Percentiles rank a stretch among this genome's conserved stretches.
Conservation (phyloP, 2,113 vertebrate genomes). For the Erythrocercus mccallii region DNA sequence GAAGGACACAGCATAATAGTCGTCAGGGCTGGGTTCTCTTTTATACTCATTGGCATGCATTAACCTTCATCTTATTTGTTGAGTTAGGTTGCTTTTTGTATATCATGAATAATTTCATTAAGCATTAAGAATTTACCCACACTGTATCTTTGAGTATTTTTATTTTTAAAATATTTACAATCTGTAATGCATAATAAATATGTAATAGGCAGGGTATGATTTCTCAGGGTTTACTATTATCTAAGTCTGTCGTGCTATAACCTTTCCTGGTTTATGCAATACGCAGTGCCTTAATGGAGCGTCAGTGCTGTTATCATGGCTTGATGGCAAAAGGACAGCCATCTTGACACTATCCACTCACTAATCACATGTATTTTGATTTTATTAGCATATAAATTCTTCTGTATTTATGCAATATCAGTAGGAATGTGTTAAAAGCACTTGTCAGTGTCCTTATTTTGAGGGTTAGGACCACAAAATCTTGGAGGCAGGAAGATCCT, state of each 20-base stretch:
- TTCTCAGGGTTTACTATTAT: constrained; percentile 70
- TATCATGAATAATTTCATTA: constrained; percentile 83
- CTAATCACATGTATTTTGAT: constrained; percentile 76
- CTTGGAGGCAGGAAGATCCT: background rate
- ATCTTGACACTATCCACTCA: constrained; percentile 73
- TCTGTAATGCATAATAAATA: constrained; percentile 78
- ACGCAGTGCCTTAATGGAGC: constrained; percentile 65
- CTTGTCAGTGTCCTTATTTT: constrained; percentile 63
- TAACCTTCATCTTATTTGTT: constrained; percentile 82
- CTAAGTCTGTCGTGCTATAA: constrained; percentile 74
- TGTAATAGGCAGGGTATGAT: constrained; percentile 63
- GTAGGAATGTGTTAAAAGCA: constrained; percentile 73
- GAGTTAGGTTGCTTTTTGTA: constrained; percentile 72
- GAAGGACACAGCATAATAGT: constrained; percentile 61
- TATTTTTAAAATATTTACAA: constrained; percentile 76
- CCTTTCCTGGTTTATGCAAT: constrained; percentile 73
- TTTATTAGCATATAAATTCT: constrained; percentile 78
- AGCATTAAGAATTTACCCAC: constrained; percentile 74
- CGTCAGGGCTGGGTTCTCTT: constrained; percentile 43
- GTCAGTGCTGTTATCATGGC: constrained; percentile 69
- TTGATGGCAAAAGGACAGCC: constrained; percentile 75
- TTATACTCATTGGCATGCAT: constrained; percentile 74
- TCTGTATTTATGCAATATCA: constrained; percentile 66
- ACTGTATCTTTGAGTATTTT: constrained; percentile 60
- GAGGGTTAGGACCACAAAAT: background rate